Evolutionary conservation across 2,113 vertebrate species (phyloP).

Genomic region (Sebastes fasciatus): DNA sequence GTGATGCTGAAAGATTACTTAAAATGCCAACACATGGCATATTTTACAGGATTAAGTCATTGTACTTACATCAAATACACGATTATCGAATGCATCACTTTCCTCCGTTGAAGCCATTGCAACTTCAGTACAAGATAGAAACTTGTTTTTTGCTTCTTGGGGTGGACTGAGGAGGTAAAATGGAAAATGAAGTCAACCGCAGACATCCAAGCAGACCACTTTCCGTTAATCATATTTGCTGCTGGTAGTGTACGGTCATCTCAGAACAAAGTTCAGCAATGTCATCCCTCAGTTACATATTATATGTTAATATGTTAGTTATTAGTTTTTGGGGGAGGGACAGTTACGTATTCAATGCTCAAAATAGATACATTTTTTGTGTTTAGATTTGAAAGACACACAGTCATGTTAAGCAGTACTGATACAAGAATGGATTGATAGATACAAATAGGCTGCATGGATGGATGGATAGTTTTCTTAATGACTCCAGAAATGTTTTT

Average conservation of each 20-base stretch:
- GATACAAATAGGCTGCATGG: not conserved
- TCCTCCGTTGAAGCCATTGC: slow-evolving; percentile 15
- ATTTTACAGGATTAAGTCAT: not conserved
- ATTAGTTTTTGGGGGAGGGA: not conserved
- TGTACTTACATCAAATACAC: slow-evolving; percentile 63
- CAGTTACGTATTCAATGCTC: too few relatives aligned
- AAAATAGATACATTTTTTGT: too few relatives aligned
- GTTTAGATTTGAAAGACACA: too few relatives aligned
- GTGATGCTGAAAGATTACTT: not conserved
- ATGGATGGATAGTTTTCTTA: not conserved
- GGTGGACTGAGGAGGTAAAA: not conserved
- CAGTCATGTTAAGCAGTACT: not conserved
- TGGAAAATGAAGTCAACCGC: not conserved
- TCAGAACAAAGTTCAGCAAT: slow-evolving; percentile 9
- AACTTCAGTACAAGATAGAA: not conserved
- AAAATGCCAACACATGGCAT: not conserved
- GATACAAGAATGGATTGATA: not conserved
- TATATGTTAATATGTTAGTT: not conserved
- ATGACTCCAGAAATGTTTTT: not conserved
- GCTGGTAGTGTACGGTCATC: not conserved
- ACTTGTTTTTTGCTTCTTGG: not conserved
- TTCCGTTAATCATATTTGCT: not conserved
- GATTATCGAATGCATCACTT: slow-evolving; percentile 15
- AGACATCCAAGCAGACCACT: not conserved
- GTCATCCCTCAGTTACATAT: not conserved